A percentile compares a stretch with the other conserved stretches of the same genome.
Evolutionary conservation across 2,888 invertebrate genomes (phyloP).

Genomic region (Thysanoteuthis rhombus): DNA sequence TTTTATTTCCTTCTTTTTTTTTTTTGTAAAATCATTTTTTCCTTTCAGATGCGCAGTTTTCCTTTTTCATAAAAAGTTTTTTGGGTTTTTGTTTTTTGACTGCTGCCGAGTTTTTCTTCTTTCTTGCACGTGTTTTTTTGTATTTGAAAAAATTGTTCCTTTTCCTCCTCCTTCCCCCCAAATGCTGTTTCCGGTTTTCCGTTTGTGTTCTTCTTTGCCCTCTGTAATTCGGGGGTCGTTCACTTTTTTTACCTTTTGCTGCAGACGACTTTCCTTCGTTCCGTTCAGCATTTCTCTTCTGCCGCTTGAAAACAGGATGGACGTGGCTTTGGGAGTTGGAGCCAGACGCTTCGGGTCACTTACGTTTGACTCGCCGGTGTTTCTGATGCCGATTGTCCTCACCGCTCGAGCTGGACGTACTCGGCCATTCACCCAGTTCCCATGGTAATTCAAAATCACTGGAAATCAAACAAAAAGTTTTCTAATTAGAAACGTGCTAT

Average conservation of each 20-base stretch:
- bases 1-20: too few relatives aligned
- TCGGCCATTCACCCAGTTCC: conserved; percentile 43
- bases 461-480: conserved; percentile 39
- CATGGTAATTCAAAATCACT: conserved; percentile 59
- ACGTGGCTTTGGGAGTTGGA: not conserved
- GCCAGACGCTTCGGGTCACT: not conserved
- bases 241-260: not conserved
- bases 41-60: not conserved
- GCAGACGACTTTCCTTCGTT: not conserved
- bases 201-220: too few relatives aligned
- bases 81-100: not conserved
- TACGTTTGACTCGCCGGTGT: conserved; percentile 22
- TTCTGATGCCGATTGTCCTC: conserved; percentile 24
- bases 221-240: too few relatives aligned
- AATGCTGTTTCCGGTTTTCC: not conserved
- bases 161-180: not conserved
- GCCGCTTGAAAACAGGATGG: not conserved
- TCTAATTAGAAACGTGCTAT: too few relatives aligned
- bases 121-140: not conserved
- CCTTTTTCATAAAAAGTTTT: not conserved
- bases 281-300: not conserved
- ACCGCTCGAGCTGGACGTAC: not conserved
- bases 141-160: not conserved
- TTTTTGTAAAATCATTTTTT: not conserved
- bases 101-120: not conserved